Evolutionary conservation across 2,888 invertebrate species (phyloP).

Genomic region (Linnaemya vulpina): DNA sequence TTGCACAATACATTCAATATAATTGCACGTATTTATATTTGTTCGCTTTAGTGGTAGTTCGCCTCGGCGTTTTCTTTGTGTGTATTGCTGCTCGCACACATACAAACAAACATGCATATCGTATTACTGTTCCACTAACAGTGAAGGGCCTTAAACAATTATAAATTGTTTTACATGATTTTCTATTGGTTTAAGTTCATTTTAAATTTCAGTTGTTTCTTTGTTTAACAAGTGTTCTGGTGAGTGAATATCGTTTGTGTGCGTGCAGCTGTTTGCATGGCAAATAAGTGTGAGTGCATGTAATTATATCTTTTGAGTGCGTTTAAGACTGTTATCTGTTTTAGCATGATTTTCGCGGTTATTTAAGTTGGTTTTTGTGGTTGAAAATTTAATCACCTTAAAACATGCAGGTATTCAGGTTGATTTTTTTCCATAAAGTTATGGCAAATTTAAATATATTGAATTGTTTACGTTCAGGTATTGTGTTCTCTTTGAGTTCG

Average conservation of each 20-base stretch:
- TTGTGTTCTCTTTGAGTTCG: not conserved
- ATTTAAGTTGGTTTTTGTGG: conserved; percentile 68
- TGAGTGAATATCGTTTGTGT: not conserved
- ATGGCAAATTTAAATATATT: not conserved
- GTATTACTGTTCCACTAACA: not conserved
- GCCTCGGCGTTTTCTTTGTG: not conserved
- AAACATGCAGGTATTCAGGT: conserved; percentile 69
- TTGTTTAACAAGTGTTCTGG: conserved; percentile 12
- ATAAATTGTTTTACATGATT: conserved; percentile 21
- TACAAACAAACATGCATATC: not conserved
- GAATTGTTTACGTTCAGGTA: not conserved
- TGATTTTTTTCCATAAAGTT: conserved; percentile 12
- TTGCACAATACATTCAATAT: conserved; percentile 1
- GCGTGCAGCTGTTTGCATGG: not conserved
- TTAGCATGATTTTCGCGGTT: conserved; percentile 55
- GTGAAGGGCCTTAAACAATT: conserved; percentile 5
- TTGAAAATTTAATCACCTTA: conserved; percentile 69
- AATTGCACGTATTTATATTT: conserved; percentile 13
- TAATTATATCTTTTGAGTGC: not conserved
- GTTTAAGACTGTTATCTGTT: conserved; percentile 2
- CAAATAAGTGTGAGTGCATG: not conserved
- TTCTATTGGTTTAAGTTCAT: conserved; percentile 16
- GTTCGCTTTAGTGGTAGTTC: not conserved
- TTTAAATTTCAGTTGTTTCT: conserved; percentile 10
- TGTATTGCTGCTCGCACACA: not conserved